Base-by-base conservation (phyloP, 2,888 invertebrate genomes). In the Apeira syringaria region DNA sequence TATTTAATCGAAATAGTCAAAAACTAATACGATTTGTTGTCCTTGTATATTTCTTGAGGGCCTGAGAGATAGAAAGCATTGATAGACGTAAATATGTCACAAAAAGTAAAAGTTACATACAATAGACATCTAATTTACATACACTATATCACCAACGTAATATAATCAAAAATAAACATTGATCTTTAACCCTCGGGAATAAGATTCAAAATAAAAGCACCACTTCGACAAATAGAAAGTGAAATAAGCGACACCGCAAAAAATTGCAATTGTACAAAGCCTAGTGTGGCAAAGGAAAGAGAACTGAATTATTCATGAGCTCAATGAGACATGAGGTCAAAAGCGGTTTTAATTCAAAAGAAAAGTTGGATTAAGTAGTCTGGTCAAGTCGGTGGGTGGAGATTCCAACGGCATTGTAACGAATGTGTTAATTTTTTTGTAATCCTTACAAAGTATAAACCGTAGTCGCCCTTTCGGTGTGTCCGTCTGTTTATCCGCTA, bases 221-320 rank as follows among this genome's bases (percentile, higher is more conserved):
- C 5, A 11, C 27, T 13, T 25, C 11, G 22, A 15, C 27, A 15
- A 8, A 30, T 32, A 12, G 34, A 39, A 45, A 40, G 45, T 35
- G 29, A 44, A 38, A 44, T 38, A 33, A 13, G 32, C 27, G 37
- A 31, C 15, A 39, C 13, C 39, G 39, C 30, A 39, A 39, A 45
- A 39, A 45, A 45, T 38, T 18, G 35, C 39, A 31, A 39, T 43
- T 43, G 44, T 33, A 7, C 17, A 10, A 20, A 10, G 18, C 36
- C 18, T 13, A 27, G 36, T 29, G 31, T 12, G 7, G 17, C 8
- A 10, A 8, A 26, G 15, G 37, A 12, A 27, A 26, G 1, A 17
- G 15, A 11, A 10, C 9, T 46, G 45, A 46, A 35, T 40, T 31
- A 46, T 46, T 39, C 35, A 46, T 45, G 3, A 3, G 5, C 6